phyloP scores from a whole-genome alignment of 2,113 vertebrate species.

The Anolis carolinensis region DNA sequence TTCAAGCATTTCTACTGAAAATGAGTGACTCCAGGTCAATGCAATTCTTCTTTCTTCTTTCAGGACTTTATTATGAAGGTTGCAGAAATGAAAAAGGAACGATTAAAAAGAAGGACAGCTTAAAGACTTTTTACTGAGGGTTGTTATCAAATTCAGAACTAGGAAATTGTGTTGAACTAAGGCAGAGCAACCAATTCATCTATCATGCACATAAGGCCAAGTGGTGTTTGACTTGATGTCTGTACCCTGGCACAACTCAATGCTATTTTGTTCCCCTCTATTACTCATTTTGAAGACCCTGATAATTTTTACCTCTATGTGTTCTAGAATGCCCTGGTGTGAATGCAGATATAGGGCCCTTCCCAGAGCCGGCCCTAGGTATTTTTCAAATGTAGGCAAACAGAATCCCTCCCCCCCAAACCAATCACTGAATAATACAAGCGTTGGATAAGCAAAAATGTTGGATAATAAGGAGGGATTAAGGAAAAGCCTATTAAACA shows the following conservation, averaged over 20 bases:
- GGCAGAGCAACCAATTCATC: conserved; percentile 12
- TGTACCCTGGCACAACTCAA: background rate
- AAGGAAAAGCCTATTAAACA: too few relatives aligned
- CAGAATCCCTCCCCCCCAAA: too few relatives aligned
- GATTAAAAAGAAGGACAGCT: conserved; percentile 14
- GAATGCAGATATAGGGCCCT: too few relatives aligned
- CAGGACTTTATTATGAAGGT: conserved; percentile 36
- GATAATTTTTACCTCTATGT: too few relatives aligned
- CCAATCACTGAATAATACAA: too few relatives aligned
- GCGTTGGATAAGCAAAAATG: too few relatives aligned
- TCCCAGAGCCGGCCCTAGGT: too few relatives aligned
- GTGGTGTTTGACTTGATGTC: background rate
- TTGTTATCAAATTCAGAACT: conserved; percentile 34
- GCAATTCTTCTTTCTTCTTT: conserved; percentile 37
- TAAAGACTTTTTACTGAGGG: conserved; percentile 6
- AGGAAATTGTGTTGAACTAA: conserved; percentile 39
- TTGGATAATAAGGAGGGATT: too few relatives aligned
- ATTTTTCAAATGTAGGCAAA: too few relatives aligned
- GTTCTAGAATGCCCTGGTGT: too few relatives aligned
- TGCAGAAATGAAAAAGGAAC: conserved; percentile 31
- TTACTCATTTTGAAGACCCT: too few relatives aligned
- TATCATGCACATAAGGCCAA: conserved; percentile 4
- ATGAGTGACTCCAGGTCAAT: conserved; percentile 43
- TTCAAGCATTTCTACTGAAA: conserved; percentile 38
- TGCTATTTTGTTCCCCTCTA: background rate